Evolutionary conservation across 2,888 invertebrate species (phyloP), one percentile per base, ranked within the genome.

Genomic region (Drosophila tripunctata): DNA sequence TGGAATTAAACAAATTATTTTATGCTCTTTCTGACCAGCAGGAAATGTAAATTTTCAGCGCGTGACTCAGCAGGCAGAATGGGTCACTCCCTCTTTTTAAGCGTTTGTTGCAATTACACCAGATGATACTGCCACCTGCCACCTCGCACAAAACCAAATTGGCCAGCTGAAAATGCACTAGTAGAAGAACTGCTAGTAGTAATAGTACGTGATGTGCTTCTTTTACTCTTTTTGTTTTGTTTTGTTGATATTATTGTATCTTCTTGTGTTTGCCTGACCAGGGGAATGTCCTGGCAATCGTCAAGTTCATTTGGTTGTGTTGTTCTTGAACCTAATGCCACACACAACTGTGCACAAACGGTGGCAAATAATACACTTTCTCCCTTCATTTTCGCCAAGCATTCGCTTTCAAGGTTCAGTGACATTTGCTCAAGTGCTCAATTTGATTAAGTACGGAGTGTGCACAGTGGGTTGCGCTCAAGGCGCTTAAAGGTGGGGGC

Each of bases 1-100:
- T 83, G 78, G 78, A 83, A 83, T 83, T 86, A 86, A 86, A 75
- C 72, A 86, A 83, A 83, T 83, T 83, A 78, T 70, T 86, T 77
- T 68, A 78, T 76, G 69, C 64, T 78, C 77, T 75, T 63, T 78
- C 75, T 75, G 55, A 21, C 43, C 70, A 67, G 67, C 56, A 80
- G 76, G 76, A 83, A 86, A 83, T 86, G 82, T 80, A 86, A 80
- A 78, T 82, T 75, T 74, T 71, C 52, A 69, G 78, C 54, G 60
- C 75, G 48, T 56, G 63, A 50, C 50, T 41, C 31, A 38, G 58
- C 65, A 24, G 22, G 41, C 30, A 43, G 45, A 48, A 19, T 22
- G 38, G 54, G n/a, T 12, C 57, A 47, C 67, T 63, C 38, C 41
- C 41, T 38, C 41, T 38, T 48, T 36, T 31, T 8, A 14, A 41